These are phyloP conservation scores for Bombus terrestris DNA, from an alignment of 1,140 invertebrate species.

Conservation along the genomic window DNA sequence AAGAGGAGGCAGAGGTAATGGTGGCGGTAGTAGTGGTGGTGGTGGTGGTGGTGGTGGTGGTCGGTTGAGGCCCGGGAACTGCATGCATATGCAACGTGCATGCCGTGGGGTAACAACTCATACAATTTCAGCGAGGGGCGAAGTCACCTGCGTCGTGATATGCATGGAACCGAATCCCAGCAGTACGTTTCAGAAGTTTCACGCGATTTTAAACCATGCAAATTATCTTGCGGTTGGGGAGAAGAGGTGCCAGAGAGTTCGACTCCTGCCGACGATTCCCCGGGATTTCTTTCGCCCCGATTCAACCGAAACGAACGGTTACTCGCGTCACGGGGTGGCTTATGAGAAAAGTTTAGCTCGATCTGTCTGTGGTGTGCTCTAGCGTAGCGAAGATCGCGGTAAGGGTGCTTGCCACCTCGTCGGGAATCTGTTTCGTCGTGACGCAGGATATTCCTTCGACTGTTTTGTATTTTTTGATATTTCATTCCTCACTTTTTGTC, in stretches of 20 bases:
- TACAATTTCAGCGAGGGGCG: conserved; percentile 68
- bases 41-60: too few relatives aligned
- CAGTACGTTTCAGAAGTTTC: conserved; percentile 68
- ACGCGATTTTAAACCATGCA: conserved; percentile 61
- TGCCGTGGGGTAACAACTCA: conserved; percentile 80
- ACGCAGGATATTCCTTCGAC: background rate
- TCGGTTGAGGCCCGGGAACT: background rate
- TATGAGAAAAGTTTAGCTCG: conserved; percentile 15
- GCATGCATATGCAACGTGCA: conserved; percentile 81
- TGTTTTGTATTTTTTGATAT: background rate
- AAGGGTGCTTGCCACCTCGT: background rate
- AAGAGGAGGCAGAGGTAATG: background rate
- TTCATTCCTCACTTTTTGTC: too few relatives aligned
- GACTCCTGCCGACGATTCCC: background rate
- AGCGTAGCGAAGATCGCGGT: background rate
- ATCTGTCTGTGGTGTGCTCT: background rate
- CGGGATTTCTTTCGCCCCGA: background rate
- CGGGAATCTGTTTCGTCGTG: background rate
- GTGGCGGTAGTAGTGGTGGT: too few relatives aligned
- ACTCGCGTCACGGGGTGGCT: background rate
- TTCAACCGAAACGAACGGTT: background rate
- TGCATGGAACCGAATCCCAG: conserved; percentile 76
- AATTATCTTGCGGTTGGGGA: conserved; percentile 6
- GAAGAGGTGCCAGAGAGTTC: background rate
- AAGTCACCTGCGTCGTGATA: conserved; percentile 72